Base-by-base conservation (phyloP, 2,113 vertebrate species). In the Nyctereutes procyonoides region DNA sequence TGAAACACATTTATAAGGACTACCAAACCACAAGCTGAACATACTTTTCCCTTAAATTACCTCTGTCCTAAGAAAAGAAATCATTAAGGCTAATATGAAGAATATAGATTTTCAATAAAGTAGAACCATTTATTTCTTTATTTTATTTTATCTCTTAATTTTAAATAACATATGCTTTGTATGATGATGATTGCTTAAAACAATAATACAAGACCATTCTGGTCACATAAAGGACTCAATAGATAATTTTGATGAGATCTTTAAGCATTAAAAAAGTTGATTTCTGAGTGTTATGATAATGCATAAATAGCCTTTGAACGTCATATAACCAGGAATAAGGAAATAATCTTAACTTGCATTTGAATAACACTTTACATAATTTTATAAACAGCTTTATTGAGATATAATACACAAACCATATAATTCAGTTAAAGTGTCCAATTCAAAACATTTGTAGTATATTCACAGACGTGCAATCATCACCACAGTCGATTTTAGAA, bases 31-130 rank as follows among this genome's bases (percentile, higher is more conserved):
- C 35, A 90, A 30, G 2, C 32, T 85, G 19, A 82, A 76, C 28
- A 85, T 1, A 58, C 69, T 56, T 90, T 85, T 74, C 53, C 56
- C 88, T 87, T 85, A 94, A 97, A 95, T 88, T 84, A 91, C 1
- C 71, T 95, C 96, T 67, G 58, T 86, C 35, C 58, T 94, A 84
- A 93, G 60, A 83, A 96, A 96, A 93, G 74, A 77, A 95, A 96
- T 56, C 69, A 90, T 82, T 95, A 82, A 93, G 63, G 73, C 58
- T 94, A 82, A 93, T 97, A 83, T 82, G 56, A 94, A 88, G 53
- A 98, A 82, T 86, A 96, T 58, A 81, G 84, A 94, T 96, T 97
- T 97, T 96, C 90, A 97, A 69, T 96, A 92, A 96, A 65, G 12
- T 48, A 85, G 84, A 94, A 80, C 38, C 38, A 93, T 28, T 8